Evolutionary conservation across 2,113 vertebrate genomes (phyloP), one percentile per base, ranked within the genome.

Genomic region (Planiliza haematocheilus): DNA sequence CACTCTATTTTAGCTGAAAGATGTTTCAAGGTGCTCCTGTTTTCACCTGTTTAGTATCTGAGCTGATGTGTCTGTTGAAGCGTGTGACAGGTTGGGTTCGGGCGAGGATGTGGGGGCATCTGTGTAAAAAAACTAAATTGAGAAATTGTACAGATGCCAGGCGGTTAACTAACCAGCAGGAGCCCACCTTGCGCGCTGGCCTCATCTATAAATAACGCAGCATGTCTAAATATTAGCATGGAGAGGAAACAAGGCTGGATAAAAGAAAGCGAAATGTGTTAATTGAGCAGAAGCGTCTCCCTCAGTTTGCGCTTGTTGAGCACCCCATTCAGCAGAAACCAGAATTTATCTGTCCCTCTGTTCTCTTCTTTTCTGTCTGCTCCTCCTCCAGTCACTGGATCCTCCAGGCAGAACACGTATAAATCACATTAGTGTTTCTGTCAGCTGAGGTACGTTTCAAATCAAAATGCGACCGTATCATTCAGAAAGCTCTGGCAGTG

Each of bases 341-440:
- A 39, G 14, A 59, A 30, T 83, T 53, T 64, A 59, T 84, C 70
- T 70, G 69, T 60, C 41, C 0, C 64, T 68, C 46, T 52, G 10
- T 37, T 68, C 6, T 8, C 18, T 48, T 58, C 18, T 52, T 59
- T 49, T 74, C 51, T 39, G 53, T 59, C 69, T 49, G 36, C 50
- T 74, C 56, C 37, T 45, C 52, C 30, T 45, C 52, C 73, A 61
- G 81, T 83, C 82, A 70, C 41, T 3, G 50, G 56, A 46, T 76
- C 74, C 46, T 70, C 74, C 63, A 48, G 55, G 81, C 81, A 72
- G 68, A 87, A 79, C 70, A 24, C 60, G 58, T 80, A 79, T 81
- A 82, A 79, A 85, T 87, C 85, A 83, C 74, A 87, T 90, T 88
- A 70, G 66, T 64, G 36, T 83, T 81, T 85, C 68, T 84, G 86